Conservation (phyloP, 2,113 vertebrate genomes). For the Eulacestoma nigropectus region DNA sequence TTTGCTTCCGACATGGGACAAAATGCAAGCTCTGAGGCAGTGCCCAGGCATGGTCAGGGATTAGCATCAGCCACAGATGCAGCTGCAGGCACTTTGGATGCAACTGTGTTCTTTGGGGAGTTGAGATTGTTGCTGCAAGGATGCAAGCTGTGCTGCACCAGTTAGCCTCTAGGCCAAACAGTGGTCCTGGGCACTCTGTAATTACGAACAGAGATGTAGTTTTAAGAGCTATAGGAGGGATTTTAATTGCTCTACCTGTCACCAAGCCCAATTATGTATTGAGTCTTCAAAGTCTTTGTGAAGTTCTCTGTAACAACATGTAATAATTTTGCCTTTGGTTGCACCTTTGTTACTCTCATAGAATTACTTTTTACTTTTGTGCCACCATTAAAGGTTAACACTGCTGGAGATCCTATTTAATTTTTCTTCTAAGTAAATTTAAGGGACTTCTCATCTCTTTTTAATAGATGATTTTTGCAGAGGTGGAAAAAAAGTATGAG, state of each 20-base stretch:
- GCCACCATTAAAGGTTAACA: neutral
- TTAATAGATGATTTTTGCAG: constrained; percentile 12
- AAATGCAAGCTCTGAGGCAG: neutral
- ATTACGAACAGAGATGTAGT: neutral
- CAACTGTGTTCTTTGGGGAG: neutral
- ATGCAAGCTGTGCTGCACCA: neutral
- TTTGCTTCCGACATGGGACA: rapidly evolving
- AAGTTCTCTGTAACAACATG: neutral
- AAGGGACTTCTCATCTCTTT: neutral
- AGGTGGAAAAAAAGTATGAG: neutral
- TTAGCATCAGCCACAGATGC: neutral
- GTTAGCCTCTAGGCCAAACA: neutral
- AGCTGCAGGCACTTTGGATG: neutral
- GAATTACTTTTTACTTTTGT: neutral
- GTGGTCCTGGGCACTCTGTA: neutral
- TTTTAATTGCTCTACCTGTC: neutral
- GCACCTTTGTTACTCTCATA: neutral
- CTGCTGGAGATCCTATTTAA: neutral
- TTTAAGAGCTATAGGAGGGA: neutral
- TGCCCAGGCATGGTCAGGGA: neutral
- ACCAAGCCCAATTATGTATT: neutral
- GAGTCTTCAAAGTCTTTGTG: neutral
- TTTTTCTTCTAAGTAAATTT: neutral
- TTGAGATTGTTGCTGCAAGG: neutral
- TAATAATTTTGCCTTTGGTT: neutral